Conservation (phyloP, 2,797 vertebrate genomes). For the Aulostomus chinensis region DNA sequence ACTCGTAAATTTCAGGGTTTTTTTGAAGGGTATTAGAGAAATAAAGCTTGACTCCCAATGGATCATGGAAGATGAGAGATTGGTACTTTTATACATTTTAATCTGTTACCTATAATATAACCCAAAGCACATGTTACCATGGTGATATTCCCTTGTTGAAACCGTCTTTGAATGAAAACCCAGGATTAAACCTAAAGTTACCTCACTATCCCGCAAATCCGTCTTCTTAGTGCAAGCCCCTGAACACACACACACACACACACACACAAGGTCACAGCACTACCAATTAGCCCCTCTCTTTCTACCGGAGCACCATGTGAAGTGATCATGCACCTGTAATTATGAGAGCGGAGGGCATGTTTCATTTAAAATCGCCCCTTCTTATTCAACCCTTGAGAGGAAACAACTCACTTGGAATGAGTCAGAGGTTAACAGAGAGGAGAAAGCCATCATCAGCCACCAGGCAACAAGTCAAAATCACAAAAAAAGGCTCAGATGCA, state of each 20-base stretch:
- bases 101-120: too few relatives aligned
- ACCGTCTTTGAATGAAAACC: too few relatives aligned
- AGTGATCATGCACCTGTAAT: slow-evolving; percentile 49
- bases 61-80: too few relatives aligned
- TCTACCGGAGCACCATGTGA: slow-evolving; percentile 27
- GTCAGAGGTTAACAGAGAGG: slow-evolving; percentile 5
- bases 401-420: slow-evolving; percentile 31
- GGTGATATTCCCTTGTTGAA: too few relatives aligned
- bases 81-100: too few relatives aligned
- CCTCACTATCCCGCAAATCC: too few relatives aligned
- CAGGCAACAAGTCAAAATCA: slow-evolving; percentile 1
- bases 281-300: slow-evolving; percentile 39
- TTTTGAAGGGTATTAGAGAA: too few relatives aligned
- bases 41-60: too few relatives aligned
- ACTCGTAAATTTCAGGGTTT: too few relatives aligned
- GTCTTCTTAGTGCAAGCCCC: too few relatives aligned
- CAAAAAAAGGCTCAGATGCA: background rate
- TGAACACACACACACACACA: slow-evolving; percentile 18
- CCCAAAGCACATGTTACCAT: too few relatives aligned
- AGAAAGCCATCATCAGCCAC: slow-evolving; percentile 29
- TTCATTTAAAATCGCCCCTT: slow-evolving; percentile 41
- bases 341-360: slow-evolving; percentile 40
- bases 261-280: slow-evolving; percentile 18
- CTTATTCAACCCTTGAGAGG: slow-evolving; percentile 13
- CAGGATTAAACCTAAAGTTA: too few relatives aligned